These are phyloP conservation scores for Hycleus cichorii DNA, from an alignment of 1,140 invertebrate genomes.

Conservation along the genomic window DNA sequence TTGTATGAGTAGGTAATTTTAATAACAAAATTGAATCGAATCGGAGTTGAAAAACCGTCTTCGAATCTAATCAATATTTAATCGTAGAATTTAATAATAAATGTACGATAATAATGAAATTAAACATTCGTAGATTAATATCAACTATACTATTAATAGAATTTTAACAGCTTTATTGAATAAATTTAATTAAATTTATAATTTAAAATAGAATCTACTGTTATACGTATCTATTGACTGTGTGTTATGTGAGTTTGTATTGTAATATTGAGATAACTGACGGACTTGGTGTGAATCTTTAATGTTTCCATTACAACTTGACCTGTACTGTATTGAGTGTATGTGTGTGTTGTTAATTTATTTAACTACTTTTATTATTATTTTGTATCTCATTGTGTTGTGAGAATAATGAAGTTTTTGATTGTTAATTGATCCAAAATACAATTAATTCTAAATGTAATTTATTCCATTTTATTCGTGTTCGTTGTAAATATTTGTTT, in stretches of 20 bases:
- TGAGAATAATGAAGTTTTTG: conserved; percentile 26
- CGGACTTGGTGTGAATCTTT: conserved; percentile 24
- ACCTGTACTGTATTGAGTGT: conserved; percentile 1
- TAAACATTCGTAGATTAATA: conserved; percentile 33
- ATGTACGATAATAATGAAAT: background rate
- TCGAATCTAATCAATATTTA: no score
- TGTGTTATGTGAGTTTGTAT: no score
- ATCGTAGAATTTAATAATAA: no score
- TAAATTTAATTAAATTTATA: conserved; percentile 34
- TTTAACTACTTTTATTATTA: conserved; percentile 26
- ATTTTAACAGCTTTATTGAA: conserved; percentile 31
- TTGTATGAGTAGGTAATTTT: no score
- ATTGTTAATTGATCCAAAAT: conserved; percentile 21
- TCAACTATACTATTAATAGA: conserved; percentile 33
- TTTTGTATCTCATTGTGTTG: conserved; percentile 27
- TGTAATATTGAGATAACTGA: conserved; percentile 19
- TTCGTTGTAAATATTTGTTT: no score
- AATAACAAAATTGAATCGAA: no score
- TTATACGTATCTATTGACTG: no score
- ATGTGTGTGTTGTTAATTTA: conserved; percentile 23
- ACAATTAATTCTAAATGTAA: no score
- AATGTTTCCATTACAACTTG: conserved; percentile 26
- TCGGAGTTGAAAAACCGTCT: no score
- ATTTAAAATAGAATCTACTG: conserved; percentile 6
- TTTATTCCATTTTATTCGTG: no score